Evolutionary conservation across 2,888 invertebrate genomes (phyloP), one percentile per base, ranked within the genome.

Genomic region (Vanessa cardui): DNA sequence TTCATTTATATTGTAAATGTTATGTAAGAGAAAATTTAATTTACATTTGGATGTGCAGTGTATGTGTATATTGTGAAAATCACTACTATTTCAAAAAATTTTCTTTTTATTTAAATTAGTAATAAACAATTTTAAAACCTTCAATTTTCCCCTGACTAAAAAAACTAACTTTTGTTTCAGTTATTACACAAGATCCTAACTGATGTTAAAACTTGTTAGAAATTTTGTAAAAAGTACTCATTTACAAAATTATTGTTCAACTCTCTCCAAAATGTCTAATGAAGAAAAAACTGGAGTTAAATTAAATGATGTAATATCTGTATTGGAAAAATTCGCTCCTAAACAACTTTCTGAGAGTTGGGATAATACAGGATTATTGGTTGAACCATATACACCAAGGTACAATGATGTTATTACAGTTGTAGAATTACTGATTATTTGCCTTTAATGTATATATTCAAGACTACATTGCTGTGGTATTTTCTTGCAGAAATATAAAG

Each of bases 321-420:
- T 90, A 64, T 87, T 98, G 70, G 94, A 96, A 78, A 85, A 89
- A 9, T 96, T 96, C 87, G 97, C 97, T 0, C 95, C 96, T 9
- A 84, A 94, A 45, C 85, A 91, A 2, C 87, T 96, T 16, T 97
- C 98, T 4, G 98, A 96, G 78, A 94, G 94, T 62, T 99, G 99
- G 99, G 99, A 99, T 83, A 99, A 99, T 88, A 98, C 98, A 62
- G 99, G 99, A 0, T 90, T 99, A 2, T 89, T 99, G 33, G 94
- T 99, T 15, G 97, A 99, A 82, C 98, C 98, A 0, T 89, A 88
- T 33, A 90, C 94, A 33, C 87, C 94, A 56, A 93, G 91, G 94
- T 94, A 69, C 1, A 6, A 6, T 7, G 46, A 2, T 39, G 8
- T 39, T 39, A 12, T 39, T 12, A 39, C 12, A 39, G 12, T 39